phyloP scores from a whole-genome alignment of 2,113 vertebrate genomes.

The Chaetura pelagica region DNA sequence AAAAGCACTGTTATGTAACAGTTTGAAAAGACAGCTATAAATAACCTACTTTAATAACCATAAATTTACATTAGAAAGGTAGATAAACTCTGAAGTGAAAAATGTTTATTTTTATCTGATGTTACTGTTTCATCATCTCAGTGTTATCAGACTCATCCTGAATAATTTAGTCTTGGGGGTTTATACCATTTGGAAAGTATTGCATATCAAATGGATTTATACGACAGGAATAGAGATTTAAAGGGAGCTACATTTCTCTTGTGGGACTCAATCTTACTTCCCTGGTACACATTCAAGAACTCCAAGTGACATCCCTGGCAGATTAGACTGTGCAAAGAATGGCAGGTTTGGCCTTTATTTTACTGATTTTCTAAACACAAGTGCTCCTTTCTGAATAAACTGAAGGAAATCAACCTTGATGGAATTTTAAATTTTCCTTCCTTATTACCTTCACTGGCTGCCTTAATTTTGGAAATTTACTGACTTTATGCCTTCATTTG shows the following conservation, averaged over 20 bases:
- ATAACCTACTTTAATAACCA: conserved; percentile 5
- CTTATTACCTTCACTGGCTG: neutral
- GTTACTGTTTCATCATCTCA: neutral
- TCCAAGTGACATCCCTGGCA: neutral
- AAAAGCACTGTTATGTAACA: conserved; percentile 21
- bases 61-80: conserved; percentile 59
- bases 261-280: neutral
- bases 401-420: neutral
- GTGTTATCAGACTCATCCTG: neutral
- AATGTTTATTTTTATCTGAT: conserved; percentile 44
- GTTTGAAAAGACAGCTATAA: conserved; percentile 29
- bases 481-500: neutral
- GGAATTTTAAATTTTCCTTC: neutral
- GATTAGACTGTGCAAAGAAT: neutral
- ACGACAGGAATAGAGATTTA: neutral
- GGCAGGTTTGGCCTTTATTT: neutral
- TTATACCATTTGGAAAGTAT: conserved; percentile 1
- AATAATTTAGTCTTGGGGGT: conserved; percentile 13
- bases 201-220: conserved; percentile 9
- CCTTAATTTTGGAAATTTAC: neutral
- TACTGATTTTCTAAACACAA: neutral
- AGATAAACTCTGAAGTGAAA: conserved; percentile 54
- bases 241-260: neutral
- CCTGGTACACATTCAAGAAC: neutral
- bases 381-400: neutral